These are phyloP conservation scores for Mirounga angustirostris DNA, from an alignment of 2,113 vertebrate species.

Conservation along the genomic window DNA sequence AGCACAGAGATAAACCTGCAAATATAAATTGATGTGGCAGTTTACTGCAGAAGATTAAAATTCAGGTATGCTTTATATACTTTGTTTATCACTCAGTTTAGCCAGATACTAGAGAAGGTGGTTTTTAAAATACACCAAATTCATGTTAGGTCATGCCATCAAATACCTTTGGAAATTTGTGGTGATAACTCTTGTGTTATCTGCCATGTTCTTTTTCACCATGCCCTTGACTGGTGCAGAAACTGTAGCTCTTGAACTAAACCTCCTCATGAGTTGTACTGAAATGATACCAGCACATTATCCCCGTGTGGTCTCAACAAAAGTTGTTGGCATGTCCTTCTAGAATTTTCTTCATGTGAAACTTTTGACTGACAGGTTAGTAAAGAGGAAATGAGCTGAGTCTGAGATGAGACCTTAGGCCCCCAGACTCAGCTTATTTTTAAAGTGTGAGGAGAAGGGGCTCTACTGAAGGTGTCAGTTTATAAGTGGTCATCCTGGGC, in stretches of 20 bases:
- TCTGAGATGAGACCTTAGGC: background rate
- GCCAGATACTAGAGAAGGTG: background rate
- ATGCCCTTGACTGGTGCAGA: background rate
- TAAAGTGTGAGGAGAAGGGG: background rate
- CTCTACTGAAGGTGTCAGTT: background rate
- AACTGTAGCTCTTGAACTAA: background rate
- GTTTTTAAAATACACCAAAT: background rate
- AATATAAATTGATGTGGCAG: background rate
- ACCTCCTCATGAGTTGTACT: background rate
- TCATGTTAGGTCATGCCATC: background rate
- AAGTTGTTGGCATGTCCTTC: rapidly evolving
- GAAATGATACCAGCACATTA: background rate
- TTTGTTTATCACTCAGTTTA: background rate
- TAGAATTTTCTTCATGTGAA: background rate
- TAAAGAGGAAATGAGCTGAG: background rate
- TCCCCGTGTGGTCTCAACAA: background rate
- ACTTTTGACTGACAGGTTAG: background rate
- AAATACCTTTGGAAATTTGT: background rate
- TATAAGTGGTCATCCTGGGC: no score
- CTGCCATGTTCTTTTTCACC: background rate
- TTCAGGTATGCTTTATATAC: background rate
- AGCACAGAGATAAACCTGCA: background rate
- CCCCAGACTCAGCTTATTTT: background rate
- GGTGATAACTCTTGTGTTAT: background rate
- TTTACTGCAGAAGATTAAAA: background rate